Conservation (phyloP, 2,888 invertebrate species). For the Disparrhopalites patrizii region DNA sequence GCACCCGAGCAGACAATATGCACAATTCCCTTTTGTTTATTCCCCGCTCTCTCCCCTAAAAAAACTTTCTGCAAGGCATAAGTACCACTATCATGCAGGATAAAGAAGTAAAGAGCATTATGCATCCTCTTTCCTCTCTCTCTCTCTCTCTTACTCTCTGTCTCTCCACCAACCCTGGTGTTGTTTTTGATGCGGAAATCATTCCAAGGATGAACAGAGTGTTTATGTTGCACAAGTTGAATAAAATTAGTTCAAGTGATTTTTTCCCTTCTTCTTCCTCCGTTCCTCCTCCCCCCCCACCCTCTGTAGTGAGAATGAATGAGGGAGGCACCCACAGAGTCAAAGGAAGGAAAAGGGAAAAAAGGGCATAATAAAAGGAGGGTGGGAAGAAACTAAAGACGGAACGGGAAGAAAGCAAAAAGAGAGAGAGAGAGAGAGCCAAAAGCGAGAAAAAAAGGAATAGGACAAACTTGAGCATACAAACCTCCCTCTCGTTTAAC, state of each 20-base stretch:
- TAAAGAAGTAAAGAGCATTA: too few species aligned
- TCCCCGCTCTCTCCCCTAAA: too few species aligned
- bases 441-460: not conserved
- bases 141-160: not conserved
- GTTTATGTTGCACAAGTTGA: constrained; percentile 30
- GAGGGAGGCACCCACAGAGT: constrained; percentile 5
- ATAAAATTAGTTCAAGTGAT: constrained; percentile 38
- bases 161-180: not conserved
- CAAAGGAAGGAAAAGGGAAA: not conserved
- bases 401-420: constrained; percentile 2
- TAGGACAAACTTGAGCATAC: constrained; percentile 13
- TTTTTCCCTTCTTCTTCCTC: too few species aligned
- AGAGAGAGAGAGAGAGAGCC: not conserved
- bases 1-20: too few species aligned
- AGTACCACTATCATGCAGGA: too few species aligned
- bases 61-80: too few species aligned
- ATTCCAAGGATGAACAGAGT: constrained; percentile 27
- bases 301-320: constrained; percentile 33
- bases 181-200: constrained; percentile 30
- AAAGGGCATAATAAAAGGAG: too few species aligned
- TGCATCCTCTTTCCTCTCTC: not conserved
- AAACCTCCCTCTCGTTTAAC: constrained; percentile 11
- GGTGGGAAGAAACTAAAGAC: not conserved
- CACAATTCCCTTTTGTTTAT: too few species aligned
- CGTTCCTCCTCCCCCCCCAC: too few species aligned